Percentiles rank a stretch among this genome's conserved stretches.
phyloP scores from a whole-genome alignment of 2,113 vertebrate species.

The Thamnaconus septentrionalis region DNA sequence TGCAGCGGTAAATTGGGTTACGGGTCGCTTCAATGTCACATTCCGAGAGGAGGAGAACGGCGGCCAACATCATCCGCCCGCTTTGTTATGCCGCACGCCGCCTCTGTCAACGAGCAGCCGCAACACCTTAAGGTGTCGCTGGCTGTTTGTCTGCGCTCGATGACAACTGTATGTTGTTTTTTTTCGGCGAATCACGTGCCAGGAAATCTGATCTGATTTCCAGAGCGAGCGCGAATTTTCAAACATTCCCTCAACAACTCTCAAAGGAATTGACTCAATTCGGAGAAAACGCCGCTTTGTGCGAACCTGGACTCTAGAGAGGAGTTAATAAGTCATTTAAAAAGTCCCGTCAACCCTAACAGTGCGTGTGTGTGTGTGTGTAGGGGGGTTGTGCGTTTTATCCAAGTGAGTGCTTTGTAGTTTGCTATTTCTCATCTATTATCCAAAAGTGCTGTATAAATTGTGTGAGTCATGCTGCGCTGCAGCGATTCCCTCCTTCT shows the following conservation, averaged over 20 bases:
- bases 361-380: constrained; percentile 18
- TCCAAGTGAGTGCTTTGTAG: constrained; percentile 66
- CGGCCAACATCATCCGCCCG: constrained; percentile 25
- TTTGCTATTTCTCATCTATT: constrained; percentile 55
- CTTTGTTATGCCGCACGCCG: constrained; percentile 9
- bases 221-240: too few species aligned
- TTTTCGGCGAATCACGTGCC: too few species aligned
- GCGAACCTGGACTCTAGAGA: constrained; percentile 54
- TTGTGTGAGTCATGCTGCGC: constrained; percentile 51
- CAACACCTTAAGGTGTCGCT: constrained; percentile 14
- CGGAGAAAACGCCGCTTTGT: constrained; percentile 41
- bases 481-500: constrained; percentile 37
- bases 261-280: constrained; percentile 10
- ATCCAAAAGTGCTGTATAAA: constrained; percentile 58
- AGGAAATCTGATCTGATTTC: too few species aligned
- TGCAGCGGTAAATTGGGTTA: constrained; percentile 38
- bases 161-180: background rate
- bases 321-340: constrained; percentile 67
- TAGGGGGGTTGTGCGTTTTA: constrained; percentile 40
- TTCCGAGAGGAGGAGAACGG: constrained; percentile 23
- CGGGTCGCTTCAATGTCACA: constrained; percentile 36
- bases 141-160: constrained; percentile 35
- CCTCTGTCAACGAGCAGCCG: constrained; percentile 1
- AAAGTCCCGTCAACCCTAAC: constrained; percentile 58
- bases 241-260: too few species aligned